These are phyloP conservation scores for Andricus curvator DNA, from an alignment of 2,888 invertebrate genomes.

Conservation along the genomic window DNA sequence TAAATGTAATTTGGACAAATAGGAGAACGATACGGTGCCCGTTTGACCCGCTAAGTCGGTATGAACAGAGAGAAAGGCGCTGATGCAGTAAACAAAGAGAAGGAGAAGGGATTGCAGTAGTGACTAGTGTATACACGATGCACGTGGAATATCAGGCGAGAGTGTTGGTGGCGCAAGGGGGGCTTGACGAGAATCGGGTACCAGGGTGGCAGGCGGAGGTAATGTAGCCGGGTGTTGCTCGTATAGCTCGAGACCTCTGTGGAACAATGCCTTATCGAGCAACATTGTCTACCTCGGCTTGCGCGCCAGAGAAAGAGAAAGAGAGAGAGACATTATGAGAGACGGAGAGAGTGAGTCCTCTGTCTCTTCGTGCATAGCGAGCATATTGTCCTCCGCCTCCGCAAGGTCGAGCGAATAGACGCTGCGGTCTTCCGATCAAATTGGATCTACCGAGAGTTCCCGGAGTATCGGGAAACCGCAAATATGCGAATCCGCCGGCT, in stretches of 20 bases:
- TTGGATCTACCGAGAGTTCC: constrained; percentile 71
- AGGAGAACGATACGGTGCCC: constrained; percentile 52
- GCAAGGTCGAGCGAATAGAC: constrained; percentile 53
- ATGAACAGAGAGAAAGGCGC: constrained; percentile 41
- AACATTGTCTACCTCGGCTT: constrained; percentile 68
- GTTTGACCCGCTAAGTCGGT: constrained; percentile 38
- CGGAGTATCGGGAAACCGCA: constrained; percentile 60
- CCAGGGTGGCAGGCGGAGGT: constrained; percentile 29
- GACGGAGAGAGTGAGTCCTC: constrained; percentile 40
- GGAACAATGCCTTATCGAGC: constrained; percentile 76
- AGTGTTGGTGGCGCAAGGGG: constrained; percentile 28
- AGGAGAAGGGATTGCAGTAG: not conserved
- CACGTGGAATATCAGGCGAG: not conserved
- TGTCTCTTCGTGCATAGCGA: constrained; percentile 49
- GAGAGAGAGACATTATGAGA: constrained; percentile 40
- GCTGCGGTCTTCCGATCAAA: constrained; percentile 72
- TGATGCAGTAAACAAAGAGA: constrained; percentile 1
- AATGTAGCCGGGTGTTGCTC: constrained; percentile 54
- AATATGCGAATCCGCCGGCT: constrained; percentile 44
- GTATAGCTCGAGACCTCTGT: constrained; percentile 64
- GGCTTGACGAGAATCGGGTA: constrained; percentile 13
- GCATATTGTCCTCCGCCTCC: constrained; percentile 63
- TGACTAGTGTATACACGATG: not conserved
- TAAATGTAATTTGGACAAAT: constrained; percentile 59
- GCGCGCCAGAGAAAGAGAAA: constrained; percentile 40